phyloP scores from a whole-genome alignment of 2,797 vertebrate genomes.

The Erethizon dorsatum region DNA sequence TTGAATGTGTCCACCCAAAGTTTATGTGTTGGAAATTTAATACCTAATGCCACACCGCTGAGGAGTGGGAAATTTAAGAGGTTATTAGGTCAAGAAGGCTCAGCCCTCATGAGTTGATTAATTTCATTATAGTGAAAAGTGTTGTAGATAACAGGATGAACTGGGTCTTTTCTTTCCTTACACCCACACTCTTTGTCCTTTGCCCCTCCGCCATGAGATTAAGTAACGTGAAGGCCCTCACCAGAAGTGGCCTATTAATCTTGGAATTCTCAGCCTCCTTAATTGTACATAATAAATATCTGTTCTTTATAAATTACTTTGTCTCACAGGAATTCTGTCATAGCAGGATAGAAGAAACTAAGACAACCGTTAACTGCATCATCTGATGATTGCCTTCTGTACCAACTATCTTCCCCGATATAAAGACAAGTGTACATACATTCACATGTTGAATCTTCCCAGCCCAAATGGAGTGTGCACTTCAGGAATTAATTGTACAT shows the following conservation, averaged over 20 bases:
- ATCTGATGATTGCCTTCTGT: background rate
- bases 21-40: background rate
- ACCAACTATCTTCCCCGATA: conserved; percentile 20
- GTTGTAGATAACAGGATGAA: background rate
- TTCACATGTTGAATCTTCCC: conserved; percentile 10
- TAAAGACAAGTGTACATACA: background rate
- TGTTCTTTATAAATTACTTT: background rate
- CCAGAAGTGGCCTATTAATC: background rate
- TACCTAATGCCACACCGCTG: background rate
- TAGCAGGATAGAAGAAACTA: background rate
- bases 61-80: background rate
- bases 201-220: background rate
- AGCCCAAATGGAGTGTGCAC: conserved; percentile 50
- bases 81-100: too few species aligned
- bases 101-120: too few species aligned
- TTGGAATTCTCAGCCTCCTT: background rate
- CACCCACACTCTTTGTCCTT: background rate
- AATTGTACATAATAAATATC: background rate
- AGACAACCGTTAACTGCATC: background rate
- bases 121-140: background rate
- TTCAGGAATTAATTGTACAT: conserved; percentile 74
- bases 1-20: background rate
- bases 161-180: background rate
- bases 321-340: background rate
- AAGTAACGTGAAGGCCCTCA: too few species aligned